Evolutionary conservation across 2,797 vertebrate genomes (phyloP).

Genomic region (Cryptoprocta ferox): DNA sequence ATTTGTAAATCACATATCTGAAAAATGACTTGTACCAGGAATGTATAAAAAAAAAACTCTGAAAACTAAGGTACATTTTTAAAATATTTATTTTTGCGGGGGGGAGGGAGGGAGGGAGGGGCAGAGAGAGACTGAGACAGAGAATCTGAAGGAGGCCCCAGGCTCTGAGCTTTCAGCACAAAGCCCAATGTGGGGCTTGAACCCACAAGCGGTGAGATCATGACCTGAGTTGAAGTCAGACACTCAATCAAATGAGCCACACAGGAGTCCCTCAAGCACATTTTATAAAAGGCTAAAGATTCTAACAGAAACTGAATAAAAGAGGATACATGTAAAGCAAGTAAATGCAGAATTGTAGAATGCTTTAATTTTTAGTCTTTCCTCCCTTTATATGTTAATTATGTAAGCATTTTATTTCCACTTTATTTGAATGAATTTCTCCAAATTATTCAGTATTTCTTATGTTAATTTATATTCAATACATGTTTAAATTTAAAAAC

Average conservation of each 20-base stretch:
- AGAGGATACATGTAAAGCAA: neutral
- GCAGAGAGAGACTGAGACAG: too few relatives aligned
- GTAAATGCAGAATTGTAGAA: neutral
- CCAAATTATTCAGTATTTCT: neutral
- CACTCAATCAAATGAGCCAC: too few relatives aligned
- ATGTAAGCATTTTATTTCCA: neutral
- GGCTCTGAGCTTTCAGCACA: too few relatives aligned
- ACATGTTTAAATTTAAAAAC: constrained; percentile 3
- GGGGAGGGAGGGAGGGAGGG: too few relatives aligned
- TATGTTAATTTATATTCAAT: neutral
- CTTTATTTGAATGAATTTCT: constrained; percentile 16
- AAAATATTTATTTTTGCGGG: neutral
- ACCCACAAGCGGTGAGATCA: too few relatives aligned
- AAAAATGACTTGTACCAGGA: neutral
- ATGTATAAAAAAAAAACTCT: neutral
- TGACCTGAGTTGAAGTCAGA: too few relatives aligned
- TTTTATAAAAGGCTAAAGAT: neutral
- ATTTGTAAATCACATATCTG: neutral
- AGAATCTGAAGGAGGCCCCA: too few relatives aligned
- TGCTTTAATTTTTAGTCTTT: neutral
- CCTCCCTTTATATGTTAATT: neutral
- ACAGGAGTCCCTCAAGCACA: too few relatives aligned
- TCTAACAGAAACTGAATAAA: neutral
- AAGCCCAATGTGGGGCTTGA: too few relatives aligned
- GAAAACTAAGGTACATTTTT: neutral